phyloP scores from a whole-genome alignment of 2,113 vertebrate species.

The Daubentonia madagascariensis region DNA sequence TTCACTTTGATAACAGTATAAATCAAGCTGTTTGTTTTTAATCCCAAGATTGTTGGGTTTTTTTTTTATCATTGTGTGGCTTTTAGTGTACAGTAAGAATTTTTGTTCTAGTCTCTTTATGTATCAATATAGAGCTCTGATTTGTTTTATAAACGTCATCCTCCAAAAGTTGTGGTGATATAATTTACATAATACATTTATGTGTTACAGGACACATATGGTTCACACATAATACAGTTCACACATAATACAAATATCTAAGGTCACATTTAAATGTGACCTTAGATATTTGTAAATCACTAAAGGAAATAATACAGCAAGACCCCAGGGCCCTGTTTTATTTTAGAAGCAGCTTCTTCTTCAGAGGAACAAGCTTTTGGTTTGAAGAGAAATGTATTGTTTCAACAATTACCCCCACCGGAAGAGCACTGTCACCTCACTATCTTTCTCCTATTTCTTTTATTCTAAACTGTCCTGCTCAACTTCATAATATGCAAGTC shows the following conservation, averaged over 20 bases:
- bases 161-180: not conserved
- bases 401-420: not conserved
- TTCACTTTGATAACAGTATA: not conserved
- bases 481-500: not conserved
- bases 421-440: not conserved
- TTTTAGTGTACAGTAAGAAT: not conserved
- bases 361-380: not conserved
- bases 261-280: not conserved
- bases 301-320: not conserved
- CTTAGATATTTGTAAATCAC: not conserved
- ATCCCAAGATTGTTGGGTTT: not conserved
- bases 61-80: not conserved
- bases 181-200: not conserved
- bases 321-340: not conserved
- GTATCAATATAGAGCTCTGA: not conserved
- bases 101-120: not conserved
- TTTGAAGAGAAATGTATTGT: not conserved
- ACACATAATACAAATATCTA: no score
- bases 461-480: not conserved
- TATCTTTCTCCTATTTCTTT: not conserved
- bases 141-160: not conserved
- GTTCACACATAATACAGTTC: no score
- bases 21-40: not conserved
- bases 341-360: not conserved
- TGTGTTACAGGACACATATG: no score